These are phyloP conservation scores for Caenorhabditis zanzibari DNA, from an alignment of 2,888 invertebrate genomes.

Conservation along the genomic window DNA sequence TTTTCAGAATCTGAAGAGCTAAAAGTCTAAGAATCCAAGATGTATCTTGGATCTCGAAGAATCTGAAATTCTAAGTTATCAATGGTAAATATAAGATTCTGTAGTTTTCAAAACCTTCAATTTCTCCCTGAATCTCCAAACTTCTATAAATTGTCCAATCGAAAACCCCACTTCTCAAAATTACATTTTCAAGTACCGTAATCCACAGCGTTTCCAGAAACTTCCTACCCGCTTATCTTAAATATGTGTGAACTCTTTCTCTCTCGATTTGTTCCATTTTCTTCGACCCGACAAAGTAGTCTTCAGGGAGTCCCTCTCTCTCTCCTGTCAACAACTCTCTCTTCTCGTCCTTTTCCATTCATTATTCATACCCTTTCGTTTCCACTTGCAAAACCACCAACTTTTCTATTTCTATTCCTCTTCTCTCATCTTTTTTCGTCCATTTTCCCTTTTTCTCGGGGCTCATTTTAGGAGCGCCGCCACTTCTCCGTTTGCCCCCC, in stretches of 20 bases:
- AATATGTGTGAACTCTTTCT: slow-evolving; percentile 4
- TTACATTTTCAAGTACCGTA: not conserved
- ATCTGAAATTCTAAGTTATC: too few relatives aligned
- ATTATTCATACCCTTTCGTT: slow-evolving; percentile 48
- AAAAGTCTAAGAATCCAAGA: too few relatives aligned
- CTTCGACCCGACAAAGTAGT: slow-evolving; percentile 18
- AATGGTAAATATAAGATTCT: too few relatives aligned
- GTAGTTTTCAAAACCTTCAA: too few relatives aligned
- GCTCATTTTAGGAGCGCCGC: slow-evolving; percentile 37
- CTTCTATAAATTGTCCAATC: too few relatives aligned
- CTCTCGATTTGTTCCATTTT: not conserved
- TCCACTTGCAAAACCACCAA: slow-evolving; percentile 26
- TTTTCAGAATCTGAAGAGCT: too few relatives aligned
- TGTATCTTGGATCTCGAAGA: too few relatives aligned
- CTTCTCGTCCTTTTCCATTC: slow-evolving; percentile 23
- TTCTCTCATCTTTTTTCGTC: not conserved
- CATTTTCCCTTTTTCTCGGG: too few relatives aligned
- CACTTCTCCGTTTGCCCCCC: too few relatives aligned
- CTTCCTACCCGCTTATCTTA: not conserved
- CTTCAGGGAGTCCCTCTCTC: slow-evolving; percentile 10
- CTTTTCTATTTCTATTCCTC: slow-evolving; percentile 18
- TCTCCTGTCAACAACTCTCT: slow-evolving; percentile 35
- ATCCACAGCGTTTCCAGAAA: not conserved
- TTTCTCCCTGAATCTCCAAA: too few relatives aligned
- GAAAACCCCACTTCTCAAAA: not conserved